Evolutionary conservation across 2,797 vertebrate genomes (phyloP).

Genomic region (Semaprochilodus insignis): DNA sequence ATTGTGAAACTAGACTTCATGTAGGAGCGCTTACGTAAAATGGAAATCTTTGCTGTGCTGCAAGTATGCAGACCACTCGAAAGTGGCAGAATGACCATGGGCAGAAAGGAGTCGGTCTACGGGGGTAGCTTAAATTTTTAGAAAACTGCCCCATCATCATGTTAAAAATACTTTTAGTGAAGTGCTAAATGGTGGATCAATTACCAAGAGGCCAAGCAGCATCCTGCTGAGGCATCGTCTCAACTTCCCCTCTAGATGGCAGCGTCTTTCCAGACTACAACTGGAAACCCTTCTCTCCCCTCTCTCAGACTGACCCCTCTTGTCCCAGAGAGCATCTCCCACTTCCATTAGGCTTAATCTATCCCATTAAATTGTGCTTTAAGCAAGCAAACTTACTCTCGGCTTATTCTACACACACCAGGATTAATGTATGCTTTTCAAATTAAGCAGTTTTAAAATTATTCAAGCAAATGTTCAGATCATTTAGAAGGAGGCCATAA

Average conservation of each 20-base stretch:
- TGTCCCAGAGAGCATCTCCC: not conserved
- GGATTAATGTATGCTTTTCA: not conserved
- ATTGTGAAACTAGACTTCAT: not conserved
- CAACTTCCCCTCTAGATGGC: constrained; percentile 50
- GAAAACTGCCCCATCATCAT: not conserved
- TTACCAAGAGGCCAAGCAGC: not conserved
- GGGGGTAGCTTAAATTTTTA: not conserved
- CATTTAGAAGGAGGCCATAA: not conserved
- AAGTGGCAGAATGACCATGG: not conserved
- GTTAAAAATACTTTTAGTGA: not conserved
- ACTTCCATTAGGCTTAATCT: constrained; percentile 20
- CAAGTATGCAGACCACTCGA: not conserved
- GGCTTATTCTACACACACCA: not conserved
- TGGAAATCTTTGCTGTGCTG: not conserved
- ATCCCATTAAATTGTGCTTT: constrained; percentile 5
- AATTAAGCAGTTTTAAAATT: not conserved
- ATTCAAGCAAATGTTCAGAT: constrained; percentile 1
- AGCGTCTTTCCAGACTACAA: constrained; percentile 33
- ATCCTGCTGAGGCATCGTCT: not conserved
- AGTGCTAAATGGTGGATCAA: not conserved
- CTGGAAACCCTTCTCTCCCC: not conserved
- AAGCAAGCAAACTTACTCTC: constrained; percentile 21
- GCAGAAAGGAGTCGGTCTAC: not conserved
- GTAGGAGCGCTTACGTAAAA: not conserved
- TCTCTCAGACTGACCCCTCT: not conserved